A percentile compares a stretch with the other conserved stretches of the same genome.
These are phyloP conservation scores for Odocoileus hemionus DNA, from an alignment of 2,113 vertebrate genomes.

Conservation along the genomic window DNA sequence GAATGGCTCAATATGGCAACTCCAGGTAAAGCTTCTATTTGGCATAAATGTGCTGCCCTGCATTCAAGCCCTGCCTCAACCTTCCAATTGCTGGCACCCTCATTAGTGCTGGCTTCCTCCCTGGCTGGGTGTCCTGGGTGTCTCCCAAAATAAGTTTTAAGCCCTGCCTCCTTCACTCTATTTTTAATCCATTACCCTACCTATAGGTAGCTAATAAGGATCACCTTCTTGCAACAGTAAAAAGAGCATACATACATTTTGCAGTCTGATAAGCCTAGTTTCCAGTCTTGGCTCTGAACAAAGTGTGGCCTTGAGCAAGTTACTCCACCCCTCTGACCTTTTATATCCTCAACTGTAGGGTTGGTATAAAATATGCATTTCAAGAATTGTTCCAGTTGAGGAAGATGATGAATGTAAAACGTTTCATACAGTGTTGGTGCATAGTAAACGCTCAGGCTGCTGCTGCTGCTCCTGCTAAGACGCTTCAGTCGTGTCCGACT, in stretches of 20 bases:
- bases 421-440: not conserved
- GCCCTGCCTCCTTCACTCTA: not conserved
- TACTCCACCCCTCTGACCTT: not conserved
- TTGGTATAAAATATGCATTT: not conserved
- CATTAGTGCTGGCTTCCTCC: not conserved
- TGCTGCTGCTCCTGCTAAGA: not conserved
- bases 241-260: not conserved
- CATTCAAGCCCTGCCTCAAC: not conserved
- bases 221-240: not conserved
- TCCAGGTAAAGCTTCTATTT: not conserved
- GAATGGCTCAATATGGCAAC: not conserved
- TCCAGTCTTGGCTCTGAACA: not conserved
- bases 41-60: not conserved
- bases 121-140: not conserved
- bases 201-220: not conserved
- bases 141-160: not conserved
- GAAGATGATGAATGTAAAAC: not conserved
- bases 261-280: not conserved
- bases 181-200: not conserved
- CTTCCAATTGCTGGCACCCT: not conserved
- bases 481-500: fast-evolving
- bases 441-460: not conserved
- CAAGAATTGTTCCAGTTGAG: not conserved
- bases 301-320: not conserved
- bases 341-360: not conserved